These are phyloP conservation scores for Leuciscus waleckii DNA, from an alignment of 2,797 vertebrate genomes.

Conservation along the genomic window DNA sequence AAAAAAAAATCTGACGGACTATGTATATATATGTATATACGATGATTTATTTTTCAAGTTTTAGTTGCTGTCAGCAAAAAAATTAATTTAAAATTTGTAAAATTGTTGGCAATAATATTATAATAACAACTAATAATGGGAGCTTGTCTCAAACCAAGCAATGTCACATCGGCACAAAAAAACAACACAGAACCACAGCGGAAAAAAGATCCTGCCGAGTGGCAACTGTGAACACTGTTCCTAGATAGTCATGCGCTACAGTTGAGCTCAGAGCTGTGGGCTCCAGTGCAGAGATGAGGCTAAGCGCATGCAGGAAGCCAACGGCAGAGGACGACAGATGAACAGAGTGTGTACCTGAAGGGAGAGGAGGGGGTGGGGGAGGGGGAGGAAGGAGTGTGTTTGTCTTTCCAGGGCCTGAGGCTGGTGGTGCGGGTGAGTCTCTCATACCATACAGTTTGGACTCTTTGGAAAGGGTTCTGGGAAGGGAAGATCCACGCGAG, in stretches of 20 bases:
- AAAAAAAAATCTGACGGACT: neutral
- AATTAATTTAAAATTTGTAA: no score
- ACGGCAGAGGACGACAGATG: constrained; percentile 49
- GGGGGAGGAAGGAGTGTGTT: constrained; percentile 95
- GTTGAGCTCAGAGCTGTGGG: neutral
- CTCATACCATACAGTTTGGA: constrained; percentile 99
- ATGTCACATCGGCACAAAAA: neutral
- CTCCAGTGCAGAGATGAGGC: constrained; percentile 62
- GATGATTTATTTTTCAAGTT: neutral
- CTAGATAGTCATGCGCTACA: neutral
- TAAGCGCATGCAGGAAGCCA: constrained; percentile 63
- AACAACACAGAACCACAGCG: neutral
- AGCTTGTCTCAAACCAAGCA: neutral
- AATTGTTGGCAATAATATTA: neutral
- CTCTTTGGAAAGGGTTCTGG: constrained; percentile 97
- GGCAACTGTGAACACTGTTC: neutral
- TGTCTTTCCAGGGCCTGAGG: constrained; percentile 90
- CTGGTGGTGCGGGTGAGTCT: constrained; percentile 84
- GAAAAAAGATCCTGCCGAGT: neutral
- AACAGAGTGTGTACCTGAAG: constrained; percentile 87
- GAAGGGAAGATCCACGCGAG: constrained; percentile 94
- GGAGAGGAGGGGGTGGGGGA: constrained; percentile 92
- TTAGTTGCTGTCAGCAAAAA: neutral
- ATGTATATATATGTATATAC: no score
- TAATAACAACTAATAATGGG: neutral